A percentile compares a stretch with the other conserved stretches of the same genome.
Conservation (phyloP, 2,113 vertebrate genomes). For the Hoplias malabaricus region DNA sequence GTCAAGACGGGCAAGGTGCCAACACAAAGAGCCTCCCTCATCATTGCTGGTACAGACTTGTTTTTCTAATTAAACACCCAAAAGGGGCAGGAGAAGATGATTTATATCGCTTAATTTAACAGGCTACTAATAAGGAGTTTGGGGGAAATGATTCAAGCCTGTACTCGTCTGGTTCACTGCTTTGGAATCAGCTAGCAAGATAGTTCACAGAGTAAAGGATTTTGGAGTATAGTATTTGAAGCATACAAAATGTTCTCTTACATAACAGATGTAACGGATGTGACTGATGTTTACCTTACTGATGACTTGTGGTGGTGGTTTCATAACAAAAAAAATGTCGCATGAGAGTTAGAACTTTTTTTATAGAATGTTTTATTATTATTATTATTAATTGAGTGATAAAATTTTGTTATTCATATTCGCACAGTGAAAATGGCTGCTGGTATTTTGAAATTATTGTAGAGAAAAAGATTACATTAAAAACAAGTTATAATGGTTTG, state of each 20-base stretch:
- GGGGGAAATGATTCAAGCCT: not conserved
- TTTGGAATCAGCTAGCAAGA: not conserved
- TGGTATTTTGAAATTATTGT: too few relatives aligned
- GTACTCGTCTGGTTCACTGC: not conserved
- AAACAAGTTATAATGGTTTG: too few relatives aligned
- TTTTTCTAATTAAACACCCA: not conserved
- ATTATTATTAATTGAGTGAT: too few relatives aligned
- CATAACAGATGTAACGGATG: not conserved
- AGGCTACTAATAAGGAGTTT: not conserved
- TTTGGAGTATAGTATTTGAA: not conserved
- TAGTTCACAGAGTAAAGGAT: not conserved
- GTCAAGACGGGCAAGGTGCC: slow-evolving; percentile 85
- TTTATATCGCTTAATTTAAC: not conserved
- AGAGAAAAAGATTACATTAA: too few relatives aligned
- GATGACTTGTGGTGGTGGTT: not conserved
- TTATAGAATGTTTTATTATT: too few relatives aligned
- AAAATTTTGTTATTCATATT: too few relatives aligned
- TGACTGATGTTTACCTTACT: not conserved
- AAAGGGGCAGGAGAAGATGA: not conserved
- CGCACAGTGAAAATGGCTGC: too few relatives aligned
- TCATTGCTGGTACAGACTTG: slow-evolving; percentile 62
- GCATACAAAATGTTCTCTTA: not conserved
- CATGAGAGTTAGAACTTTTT: too few relatives aligned
- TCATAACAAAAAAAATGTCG: too few relatives aligned
- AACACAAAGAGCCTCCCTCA: slow-evolving; percentile 81